Conservation (phyloP, 1,140 invertebrate genomes). For the Hyles euphorbiae region DNA sequence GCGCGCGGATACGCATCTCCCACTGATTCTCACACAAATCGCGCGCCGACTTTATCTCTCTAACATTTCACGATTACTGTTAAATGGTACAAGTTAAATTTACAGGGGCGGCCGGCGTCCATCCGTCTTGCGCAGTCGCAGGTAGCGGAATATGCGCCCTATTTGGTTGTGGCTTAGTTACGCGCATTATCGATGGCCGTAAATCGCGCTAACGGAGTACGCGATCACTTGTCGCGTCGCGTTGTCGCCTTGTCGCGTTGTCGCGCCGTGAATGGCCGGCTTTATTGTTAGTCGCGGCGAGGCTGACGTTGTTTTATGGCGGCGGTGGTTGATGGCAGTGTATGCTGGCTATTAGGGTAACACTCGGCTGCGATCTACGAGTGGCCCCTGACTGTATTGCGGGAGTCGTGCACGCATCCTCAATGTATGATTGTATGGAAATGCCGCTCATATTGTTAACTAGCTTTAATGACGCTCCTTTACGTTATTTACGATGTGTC, state of each 20-base stretch:
- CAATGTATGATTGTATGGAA: too few relatives aligned
- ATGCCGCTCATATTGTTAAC: too few relatives aligned
- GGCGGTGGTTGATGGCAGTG: constrained; percentile 4
- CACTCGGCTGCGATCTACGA: not conserved
- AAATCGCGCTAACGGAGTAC: constrained; percentile 22
- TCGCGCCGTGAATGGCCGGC: constrained; percentile 14
- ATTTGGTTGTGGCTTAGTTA: constrained; percentile 19
- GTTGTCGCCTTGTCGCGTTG: constrained; percentile 5
- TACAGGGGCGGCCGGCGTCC: constrained; percentile 9
- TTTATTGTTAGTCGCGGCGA: constrained; percentile 13
- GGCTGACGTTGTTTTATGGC: constrained; percentile 3
- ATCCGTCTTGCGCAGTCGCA: constrained; percentile 14
- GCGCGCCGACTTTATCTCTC: constrained; percentile 3
- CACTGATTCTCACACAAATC: constrained; percentile 22
- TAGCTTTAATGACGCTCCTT: too few relatives aligned
- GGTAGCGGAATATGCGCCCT: constrained; percentile 12
- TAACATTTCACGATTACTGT: constrained; percentile 22
- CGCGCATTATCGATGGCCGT: constrained; percentile 22
- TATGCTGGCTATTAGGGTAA: not conserved
- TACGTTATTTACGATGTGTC: too few relatives aligned
- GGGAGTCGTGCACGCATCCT: too few relatives aligned
- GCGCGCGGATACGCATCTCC: not conserved
- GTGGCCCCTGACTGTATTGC: not conserved
- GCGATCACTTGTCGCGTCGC: constrained; percentile 21
- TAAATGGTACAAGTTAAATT: constrained; percentile 16